Evolutionary conservation across 2,797 vertebrate species (phyloP), one percentile per base, ranked within the genome.

Genomic region (Characodon lateralis): DNA sequence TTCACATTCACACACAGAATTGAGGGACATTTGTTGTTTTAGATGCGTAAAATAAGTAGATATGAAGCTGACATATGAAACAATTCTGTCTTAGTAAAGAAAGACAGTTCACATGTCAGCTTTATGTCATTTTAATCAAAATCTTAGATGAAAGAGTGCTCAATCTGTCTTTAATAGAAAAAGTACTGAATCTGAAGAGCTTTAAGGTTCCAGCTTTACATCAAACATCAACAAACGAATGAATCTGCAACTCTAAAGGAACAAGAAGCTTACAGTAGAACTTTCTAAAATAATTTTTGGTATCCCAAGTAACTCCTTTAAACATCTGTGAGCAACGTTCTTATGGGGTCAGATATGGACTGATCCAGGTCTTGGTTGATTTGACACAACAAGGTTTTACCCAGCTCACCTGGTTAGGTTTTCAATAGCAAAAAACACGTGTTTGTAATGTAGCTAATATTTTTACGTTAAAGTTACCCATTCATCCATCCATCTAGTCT

Each of bases 101-200:
- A n/a, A 81, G 72, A 65, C 51, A 82, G 75, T 35, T 6, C 59
- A 75, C 70, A 74, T 24, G 71, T 73, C 3, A 1, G 65, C 73
- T 4, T 4, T 31, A 81, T 35, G 20, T 31, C 12, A 22, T 9
- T 76, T 48, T 68, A 61, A 77, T 81, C 48, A 0, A 6, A 13
- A 39, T 69, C 9, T 39, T 13, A 76, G 6, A 20, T 66, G 14
- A 58, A 53, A 24, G 7, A 48, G 16, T 1, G 5, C 14, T 48
- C 41, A 48, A n/a, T 14, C 6, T 26, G 20, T 35, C 26, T 48
- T 63, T 20, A 66, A 10, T 20, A 24, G n/a, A 59, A 2, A 59
- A 59, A 73, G 1, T 2, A 4, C 28, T 39, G 31, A 35, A 53
- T 41, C 6, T 2, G 18, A 41, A 41, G 35, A 24, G 6, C 22